Conservation (phyloP, 1,140 invertebrate species). For the Patella vulgata region DNA sequence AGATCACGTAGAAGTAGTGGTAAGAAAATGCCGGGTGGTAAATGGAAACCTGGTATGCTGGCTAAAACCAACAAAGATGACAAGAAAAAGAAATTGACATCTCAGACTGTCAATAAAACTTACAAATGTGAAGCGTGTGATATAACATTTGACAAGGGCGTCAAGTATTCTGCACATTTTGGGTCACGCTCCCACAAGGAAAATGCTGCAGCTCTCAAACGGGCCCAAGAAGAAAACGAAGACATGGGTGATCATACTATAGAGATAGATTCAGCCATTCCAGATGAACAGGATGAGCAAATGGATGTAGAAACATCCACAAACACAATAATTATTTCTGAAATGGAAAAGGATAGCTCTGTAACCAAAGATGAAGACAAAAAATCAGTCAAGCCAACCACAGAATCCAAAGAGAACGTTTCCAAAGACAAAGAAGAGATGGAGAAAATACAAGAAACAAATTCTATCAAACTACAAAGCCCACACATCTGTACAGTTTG, state of each 20-base stretch:
- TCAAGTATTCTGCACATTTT: conserved; percentile 42
- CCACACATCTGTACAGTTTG: conserved; percentile 62
- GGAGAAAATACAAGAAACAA: neutral
- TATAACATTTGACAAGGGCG: conserved; percentile 28
- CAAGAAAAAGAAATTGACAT: conserved; percentile 1
- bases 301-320: neutral
- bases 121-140: conserved; percentile 22
- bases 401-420: neutral
- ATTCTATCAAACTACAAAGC: conserved; percentile 16
- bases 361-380: conserved; percentile 13
- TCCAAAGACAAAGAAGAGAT: conserved; percentile 1
- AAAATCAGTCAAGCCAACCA: conserved; percentile 8
- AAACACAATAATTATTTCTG: neutral
- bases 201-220: conserved; percentile 18
- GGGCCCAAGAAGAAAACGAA: neutral
- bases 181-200: conserved; percentile 33
- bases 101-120: conserved; percentile 35
- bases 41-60: conserved; percentile 74
- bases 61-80: conserved; percentile 27
- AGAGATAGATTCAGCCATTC: neutral
- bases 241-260: neutral
- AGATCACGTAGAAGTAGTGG: conserved; percentile 70
- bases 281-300: neutral
- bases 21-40: conserved; percentile 82
- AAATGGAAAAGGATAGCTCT: conserved; percentile 6